Evolutionary conservation across 2,113 vertebrate species (phyloP).

Genomic region (Puma concolor): DNA sequence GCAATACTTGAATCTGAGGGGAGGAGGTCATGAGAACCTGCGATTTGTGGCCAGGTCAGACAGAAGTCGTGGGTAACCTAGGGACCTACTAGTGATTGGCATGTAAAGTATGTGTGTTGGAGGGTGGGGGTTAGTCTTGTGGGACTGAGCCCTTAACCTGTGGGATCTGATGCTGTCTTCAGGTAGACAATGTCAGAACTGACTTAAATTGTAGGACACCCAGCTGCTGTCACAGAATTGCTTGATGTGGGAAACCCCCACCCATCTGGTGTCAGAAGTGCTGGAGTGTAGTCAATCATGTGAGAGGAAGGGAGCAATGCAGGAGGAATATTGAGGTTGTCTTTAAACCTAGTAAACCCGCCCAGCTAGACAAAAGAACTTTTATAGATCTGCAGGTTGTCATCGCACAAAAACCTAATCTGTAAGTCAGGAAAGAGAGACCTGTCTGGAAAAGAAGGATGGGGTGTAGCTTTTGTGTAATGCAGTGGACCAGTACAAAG

Average conservation of each 20-base stretch:
- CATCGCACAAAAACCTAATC: background rate
- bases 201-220: background rate
- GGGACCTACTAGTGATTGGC: background rate
- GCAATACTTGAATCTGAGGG: background rate
- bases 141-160: background rate
- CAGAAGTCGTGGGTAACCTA: background rate
- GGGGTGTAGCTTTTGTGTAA: background rate
- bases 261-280: background rate
- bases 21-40: background rate
- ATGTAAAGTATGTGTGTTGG: background rate
- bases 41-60: background rate
- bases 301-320: background rate
- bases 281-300: too few species aligned
- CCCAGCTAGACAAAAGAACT: background rate
- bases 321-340: background rate
- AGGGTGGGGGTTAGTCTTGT: background rate
- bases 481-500: too few species aligned
- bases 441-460: background rate
- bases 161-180: background rate
- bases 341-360: background rate
- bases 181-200: background rate
- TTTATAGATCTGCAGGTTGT: background rate
- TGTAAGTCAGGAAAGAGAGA: background rate
- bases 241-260: background rate
- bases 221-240: background rate